Conservation (phyloP, 2,888 invertebrate species). For the Adineta ricciae region DNA sequence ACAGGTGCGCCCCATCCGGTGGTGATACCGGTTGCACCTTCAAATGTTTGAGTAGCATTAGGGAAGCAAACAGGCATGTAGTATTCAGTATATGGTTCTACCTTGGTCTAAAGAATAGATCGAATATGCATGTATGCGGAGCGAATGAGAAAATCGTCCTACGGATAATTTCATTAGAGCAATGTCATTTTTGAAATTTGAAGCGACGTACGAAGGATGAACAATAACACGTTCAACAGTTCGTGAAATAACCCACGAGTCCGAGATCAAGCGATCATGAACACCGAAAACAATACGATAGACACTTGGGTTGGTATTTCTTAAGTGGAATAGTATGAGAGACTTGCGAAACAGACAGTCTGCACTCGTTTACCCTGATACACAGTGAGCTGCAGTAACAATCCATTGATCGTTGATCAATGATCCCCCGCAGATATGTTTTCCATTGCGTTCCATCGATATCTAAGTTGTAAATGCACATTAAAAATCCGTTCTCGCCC, state of each 20-base stretch:
- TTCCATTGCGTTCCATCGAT: not conserved
- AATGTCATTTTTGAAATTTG: conserved; percentile 26
- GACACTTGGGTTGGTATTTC: not conserved
- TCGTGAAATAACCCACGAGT: conserved; percentile 23
- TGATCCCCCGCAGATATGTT: not conserved
- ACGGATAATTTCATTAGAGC: conserved; percentile 31
- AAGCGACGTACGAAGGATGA: conserved; percentile 6
- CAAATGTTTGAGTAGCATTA: not conserved
- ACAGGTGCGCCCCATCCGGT: not conserved
- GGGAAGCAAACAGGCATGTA: conserved; percentile 1
- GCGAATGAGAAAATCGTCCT: not conserved
- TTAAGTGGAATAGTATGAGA: not conserved
- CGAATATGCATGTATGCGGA: too few species aligned
- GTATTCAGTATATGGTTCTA: not conserved
- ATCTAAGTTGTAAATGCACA: not conserved
- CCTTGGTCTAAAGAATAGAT: not conserved
- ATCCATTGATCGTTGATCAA: not conserved
- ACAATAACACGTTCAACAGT: not conserved
- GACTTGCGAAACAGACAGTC: too few species aligned
- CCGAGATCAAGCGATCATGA: conserved; percentile 23
- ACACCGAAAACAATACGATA: conserved; percentile 23
- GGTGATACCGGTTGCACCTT: not conserved
- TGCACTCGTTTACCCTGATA: not conserved
- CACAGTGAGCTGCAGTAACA: not conserved
- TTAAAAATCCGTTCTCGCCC: not conserved